Evolutionary conservation across 1,140 invertebrate genomes (phyloP), one percentile per base, ranked within the genome.

Genomic region (Stegodyphus mimosarum): DNA sequence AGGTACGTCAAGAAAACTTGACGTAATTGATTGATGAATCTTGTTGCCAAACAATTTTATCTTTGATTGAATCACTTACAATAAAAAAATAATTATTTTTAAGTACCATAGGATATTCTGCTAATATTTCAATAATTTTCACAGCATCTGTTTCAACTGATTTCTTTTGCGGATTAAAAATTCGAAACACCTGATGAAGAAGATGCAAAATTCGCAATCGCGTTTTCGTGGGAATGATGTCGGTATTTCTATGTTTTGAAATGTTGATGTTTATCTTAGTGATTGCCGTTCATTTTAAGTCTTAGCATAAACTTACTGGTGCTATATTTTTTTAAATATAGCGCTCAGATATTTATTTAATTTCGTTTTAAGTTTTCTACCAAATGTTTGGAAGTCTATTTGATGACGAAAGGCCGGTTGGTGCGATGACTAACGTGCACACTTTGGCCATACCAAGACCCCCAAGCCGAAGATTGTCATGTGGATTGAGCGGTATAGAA

Each of bases 401-500:
- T 77, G 78, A 87, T 74, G 86, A 87, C 55, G 78, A 87, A 76
- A 86, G 70, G 84, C 69, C 83, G 73, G 83, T 70, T 78, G 74
- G 75, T 77, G 75, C 72, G 55, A 85, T 85, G 83, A 85, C 74
- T 77, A 85, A 33, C 17, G 83, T 85, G 13, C 84, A 86, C 63
- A 74, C 67, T 52, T 72, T 86, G 70, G 17, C 52, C 50, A 55
- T 72, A 17, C 79, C 79, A 17, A 63, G 33, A 67, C 80, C 80
- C n/a, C 77, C 80, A 17, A 74, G 64, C 60, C 86, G 79, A 53
- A 73, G 86, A 50, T 75, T 74, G 55, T 50, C 55, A 55, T 83
- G 80, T 74, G 86, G 86, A 50, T 83, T 91, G 49, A 88, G 89
- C 85, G 96, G 98, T 71, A 92, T 99, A 18, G 99, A 98, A 91